A percentile compares a stretch with the other conserved stretches of the same genome.
Conservation (phyloP, 2,797 vertebrate genomes). For the Coccyzus lansbergi region DNA sequence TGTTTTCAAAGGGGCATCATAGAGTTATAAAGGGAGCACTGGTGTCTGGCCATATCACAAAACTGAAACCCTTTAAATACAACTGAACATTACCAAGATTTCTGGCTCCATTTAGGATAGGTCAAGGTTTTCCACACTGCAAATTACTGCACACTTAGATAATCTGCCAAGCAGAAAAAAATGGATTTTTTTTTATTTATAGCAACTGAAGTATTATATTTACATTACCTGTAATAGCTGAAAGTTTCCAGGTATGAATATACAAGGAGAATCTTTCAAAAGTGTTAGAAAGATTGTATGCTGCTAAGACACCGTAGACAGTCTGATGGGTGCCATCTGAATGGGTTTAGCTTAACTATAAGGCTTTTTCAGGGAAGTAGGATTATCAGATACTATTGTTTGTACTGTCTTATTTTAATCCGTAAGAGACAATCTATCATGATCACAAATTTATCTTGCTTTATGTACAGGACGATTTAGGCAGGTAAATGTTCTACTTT, state of each 20-base stretch:
- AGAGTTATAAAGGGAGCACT: background rate
- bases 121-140: conserved; percentile 55
- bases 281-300: background rate
- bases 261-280: conserved; percentile 19
- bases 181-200: conserved; percentile 17
- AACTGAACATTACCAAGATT: conserved; percentile 47
- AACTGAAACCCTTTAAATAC: conserved; percentile 30
- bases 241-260: conserved; percentile 24
- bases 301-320: background rate
- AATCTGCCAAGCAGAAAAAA: conserved; percentile 63
- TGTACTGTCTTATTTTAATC: background rate
- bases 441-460: background rate
- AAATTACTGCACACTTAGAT: conserved; percentile 60
- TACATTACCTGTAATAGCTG: conserved; percentile 63
- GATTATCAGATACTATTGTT: background rate
- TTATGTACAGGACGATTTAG: background rate
- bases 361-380: background rate
- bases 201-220: conserved; percentile 67
- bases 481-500: background rate
- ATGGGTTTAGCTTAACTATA: background rate
- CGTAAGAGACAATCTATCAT: background rate
- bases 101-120: conserved; percentile 55
- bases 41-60: background rate
- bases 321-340: background rate
- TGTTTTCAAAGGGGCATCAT: conserved; percentile 21